These are phyloP conservation scores for Drepanosiphum platanoidis DNA, from an alignment of 2,888 invertebrate genomes.

Conservation along the genomic window DNA sequence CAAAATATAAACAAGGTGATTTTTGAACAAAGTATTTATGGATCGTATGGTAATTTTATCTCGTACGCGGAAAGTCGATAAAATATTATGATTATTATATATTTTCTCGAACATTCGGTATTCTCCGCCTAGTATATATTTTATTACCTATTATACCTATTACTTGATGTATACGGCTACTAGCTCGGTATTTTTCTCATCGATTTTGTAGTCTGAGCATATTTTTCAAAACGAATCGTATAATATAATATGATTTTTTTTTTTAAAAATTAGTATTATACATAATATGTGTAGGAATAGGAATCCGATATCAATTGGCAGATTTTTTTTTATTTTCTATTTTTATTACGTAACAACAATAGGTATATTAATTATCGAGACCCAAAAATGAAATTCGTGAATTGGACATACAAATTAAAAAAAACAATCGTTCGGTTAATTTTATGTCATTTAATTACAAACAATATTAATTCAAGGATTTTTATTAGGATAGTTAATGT, in stretches of 20 bases:
- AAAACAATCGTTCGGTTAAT: not conserved
- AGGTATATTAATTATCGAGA: not conserved
- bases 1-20: slow-evolving; percentile 22
- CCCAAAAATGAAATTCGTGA: not conserved
- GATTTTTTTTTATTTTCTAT: too few species aligned
- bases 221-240: not conserved
- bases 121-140: not conserved
- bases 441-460: not conserved
- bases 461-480: not conserved
- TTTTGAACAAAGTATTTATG: slow-evolving; percentile 5
- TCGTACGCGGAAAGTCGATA: not conserved
- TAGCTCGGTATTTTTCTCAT: too few species aligned
- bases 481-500: not conserved
- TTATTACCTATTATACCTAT: not conserved
- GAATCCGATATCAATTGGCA: too few species aligned
- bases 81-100: not conserved
- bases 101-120: not conserved
- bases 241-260: too few species aligned
- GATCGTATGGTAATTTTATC: slow-evolving; percentile 13
- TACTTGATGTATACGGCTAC: too few species aligned
- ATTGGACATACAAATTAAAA: not conserved
- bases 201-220: not conserved
- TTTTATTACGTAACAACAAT: too few species aligned
- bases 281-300: too few species aligned
- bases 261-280: too few species aligned